phyloP scores from a whole-genome alignment of 1,140 invertebrate species.

The Ephestia elutella region DNA sequence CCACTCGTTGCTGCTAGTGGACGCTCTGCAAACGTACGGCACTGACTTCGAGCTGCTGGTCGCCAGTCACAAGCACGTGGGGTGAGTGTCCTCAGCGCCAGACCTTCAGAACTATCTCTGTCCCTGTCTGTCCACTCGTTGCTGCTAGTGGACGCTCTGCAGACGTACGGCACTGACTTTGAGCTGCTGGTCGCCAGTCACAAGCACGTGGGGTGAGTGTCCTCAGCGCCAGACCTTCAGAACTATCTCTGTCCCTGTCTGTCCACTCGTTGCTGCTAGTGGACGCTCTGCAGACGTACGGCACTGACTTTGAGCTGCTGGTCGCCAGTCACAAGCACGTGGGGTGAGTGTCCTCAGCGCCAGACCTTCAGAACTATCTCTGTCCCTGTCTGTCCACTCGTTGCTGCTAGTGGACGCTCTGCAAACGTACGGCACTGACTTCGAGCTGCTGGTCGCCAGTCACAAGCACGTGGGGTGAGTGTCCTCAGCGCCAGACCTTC shows the following conservation, averaged over 20 bases:
- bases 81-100: slow-evolving; percentile 79
- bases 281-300: slow-evolving; percentile 95
- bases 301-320: slow-evolving; percentile 94
- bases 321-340: slow-evolving; percentile 96
- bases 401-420: slow-evolving; percentile 94
- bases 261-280: slow-evolving; percentile 83
- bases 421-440: slow-evolving; percentile 95
- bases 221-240: slow-evolving; percentile 79
- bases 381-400: slow-evolving; percentile 81
- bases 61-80: slow-evolving; percentile 94
- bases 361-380: slow-evolving; percentile 68
- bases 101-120: slow-evolving; percentile 73
- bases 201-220: slow-evolving; percentile 86
- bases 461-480: slow-evolving; percentile 91
- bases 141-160: slow-evolving; percentile 93
- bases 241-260: slow-evolving; percentile 79
- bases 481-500: slow-evolving; percentile 79
- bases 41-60: slow-evolving; percentile 95
- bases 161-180: slow-evolving; percentile 96
- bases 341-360: slow-evolving; percentile 80
- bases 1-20: slow-evolving; percentile 84
- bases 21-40: slow-evolving; percentile 95
- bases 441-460: slow-evolving; percentile 94
- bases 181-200: slow-evolving; percentile 95
- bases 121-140: slow-evolving; percentile 82